These are phyloP conservation scores for Drosophila phalerata DNA, from an alignment of 2,888 invertebrate species.

Conservation along the genomic window DNA sequence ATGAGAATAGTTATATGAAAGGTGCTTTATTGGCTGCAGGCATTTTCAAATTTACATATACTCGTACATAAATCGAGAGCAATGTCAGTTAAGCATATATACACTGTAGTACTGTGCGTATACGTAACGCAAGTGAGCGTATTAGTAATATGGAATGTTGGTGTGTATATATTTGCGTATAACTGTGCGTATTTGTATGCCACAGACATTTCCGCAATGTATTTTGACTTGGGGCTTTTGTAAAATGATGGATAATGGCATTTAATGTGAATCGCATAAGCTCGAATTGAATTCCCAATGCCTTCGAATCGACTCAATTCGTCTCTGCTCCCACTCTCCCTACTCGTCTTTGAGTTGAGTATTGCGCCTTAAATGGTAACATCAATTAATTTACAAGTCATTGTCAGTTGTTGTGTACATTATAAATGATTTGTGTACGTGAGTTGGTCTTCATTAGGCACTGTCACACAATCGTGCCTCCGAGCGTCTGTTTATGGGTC, in stretches of 20 bases:
- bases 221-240: conserved; percentile 71
- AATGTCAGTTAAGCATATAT: not conserved
- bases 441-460: conserved; percentile 69
- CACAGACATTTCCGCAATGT: conserved; percentile 68
- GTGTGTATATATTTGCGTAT: conserved; percentile 4
- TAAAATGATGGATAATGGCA: conserved; percentile 76
- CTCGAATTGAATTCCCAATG: conserved; percentile 51
- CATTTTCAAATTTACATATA: conserved; percentile 19
- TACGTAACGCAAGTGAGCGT: conserved; percentile 1
- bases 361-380: conserved; percentile 63
- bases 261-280: conserved; percentile 61
- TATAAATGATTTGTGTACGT: conserved; percentile 76
- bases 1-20: conserved; percentile 12
- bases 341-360: conserved; percentile 11
- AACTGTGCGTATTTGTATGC: conserved; percentile 33
- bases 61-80: conserved; percentile 10
- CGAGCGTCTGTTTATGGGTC: conserved; percentile 69
- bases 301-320: conserved; percentile 1
- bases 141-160: not conserved
- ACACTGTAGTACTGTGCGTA: conserved; percentile 9
- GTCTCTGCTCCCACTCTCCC: not conserved
- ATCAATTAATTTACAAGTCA: conserved; percentile 79
- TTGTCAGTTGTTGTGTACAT: conserved; percentile 76
- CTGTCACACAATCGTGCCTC: conserved; percentile 24
- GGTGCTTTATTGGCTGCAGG: conserved; percentile 16